Conservation (phyloP, 2,113 vertebrate species). For the Colinus virginianus region DNA sequence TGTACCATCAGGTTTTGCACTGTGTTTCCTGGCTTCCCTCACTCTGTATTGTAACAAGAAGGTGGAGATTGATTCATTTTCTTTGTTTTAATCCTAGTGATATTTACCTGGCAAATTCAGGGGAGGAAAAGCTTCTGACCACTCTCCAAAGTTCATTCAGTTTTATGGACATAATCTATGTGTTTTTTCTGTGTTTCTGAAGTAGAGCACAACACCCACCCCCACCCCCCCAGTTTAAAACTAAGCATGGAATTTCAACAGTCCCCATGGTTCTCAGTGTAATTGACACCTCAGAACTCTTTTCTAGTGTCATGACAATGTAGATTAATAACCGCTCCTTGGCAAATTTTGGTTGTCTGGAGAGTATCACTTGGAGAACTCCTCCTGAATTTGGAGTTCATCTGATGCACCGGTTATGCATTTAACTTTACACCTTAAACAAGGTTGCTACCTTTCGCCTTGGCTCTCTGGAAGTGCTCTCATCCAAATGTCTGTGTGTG, state of each 20-base stretch:
- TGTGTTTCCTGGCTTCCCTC: slow-evolving; percentile 59
- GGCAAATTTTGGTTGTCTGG: background rate
- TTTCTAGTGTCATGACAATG: background rate
- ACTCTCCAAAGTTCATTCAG: background rate
- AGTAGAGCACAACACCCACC: background rate
- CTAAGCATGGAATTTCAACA: background rate
- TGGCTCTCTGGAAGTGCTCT: background rate
- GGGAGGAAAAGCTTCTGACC: slow-evolving; percentile 21
- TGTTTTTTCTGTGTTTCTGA: background rate
- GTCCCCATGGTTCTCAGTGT: background rate
- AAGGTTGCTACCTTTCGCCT: background rate
- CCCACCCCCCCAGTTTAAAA: background rate
- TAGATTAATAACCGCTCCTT: background rate
- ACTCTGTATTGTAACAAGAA: slow-evolving; percentile 69
- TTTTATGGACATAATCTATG: background rate
- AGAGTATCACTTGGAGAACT: background rate
- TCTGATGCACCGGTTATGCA: background rate
- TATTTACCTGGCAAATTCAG: slow-evolving; percentile 41
- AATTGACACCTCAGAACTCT: background rate
- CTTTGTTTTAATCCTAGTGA: slow-evolving; percentile 50
- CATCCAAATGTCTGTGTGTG: background rate
- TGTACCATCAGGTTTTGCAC: slow-evolving; percentile 67
- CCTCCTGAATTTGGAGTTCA: background rate
- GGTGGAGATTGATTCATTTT: slow-evolving; percentile 38
- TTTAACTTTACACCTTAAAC: background rate